A percentile compares a stretch with the other conserved stretches of the same genome.
Evolutionary conservation across 35 echinoderm and acorn worm species (phyloP).

Genomic region (Diadema setosum): DNA sequence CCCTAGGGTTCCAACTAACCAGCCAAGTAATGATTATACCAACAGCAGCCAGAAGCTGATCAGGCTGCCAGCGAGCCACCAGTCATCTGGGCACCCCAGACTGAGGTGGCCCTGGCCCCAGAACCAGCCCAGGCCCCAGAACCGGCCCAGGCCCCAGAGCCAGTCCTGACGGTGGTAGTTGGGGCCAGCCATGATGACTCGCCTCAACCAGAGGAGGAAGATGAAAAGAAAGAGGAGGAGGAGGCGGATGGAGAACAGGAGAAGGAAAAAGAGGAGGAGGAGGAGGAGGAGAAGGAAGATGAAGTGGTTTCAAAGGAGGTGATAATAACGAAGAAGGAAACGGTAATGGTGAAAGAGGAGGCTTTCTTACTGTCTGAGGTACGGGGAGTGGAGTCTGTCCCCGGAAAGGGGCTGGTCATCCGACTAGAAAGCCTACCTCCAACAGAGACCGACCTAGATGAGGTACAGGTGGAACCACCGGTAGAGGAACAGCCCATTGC

Average conservation of each 20-base stretch:
- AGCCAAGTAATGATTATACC: not conserved
- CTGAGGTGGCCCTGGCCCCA: not conserved
- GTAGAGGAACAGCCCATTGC: no score
- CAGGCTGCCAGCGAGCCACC: not conserved
- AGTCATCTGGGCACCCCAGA: not conserved
- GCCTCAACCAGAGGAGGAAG: not conserved
- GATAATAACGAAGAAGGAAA: no score
- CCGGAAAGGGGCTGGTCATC: no score
- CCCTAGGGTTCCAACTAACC: no score
- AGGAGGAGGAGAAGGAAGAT: not conserved
- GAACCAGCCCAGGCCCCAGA: not conserved
- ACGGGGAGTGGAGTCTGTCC: no score
- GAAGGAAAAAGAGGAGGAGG: not conserved
- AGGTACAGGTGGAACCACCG: no score
- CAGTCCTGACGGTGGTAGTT: not conserved
- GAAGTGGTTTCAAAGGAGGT: not conserved
- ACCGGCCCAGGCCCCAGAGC: not conserved
- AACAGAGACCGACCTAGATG: no score
- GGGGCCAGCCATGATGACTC: not conserved
- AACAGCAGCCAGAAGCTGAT: conserved; percentile 13
- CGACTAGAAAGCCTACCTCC: no score
- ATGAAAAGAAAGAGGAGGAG: not conserved
- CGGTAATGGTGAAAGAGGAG: no score
- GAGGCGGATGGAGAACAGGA: not conserved
- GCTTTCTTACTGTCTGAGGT: no score